Conservation (phyloP, 2,888 invertebrate genomes). For the Hedya salicella region DNA sequence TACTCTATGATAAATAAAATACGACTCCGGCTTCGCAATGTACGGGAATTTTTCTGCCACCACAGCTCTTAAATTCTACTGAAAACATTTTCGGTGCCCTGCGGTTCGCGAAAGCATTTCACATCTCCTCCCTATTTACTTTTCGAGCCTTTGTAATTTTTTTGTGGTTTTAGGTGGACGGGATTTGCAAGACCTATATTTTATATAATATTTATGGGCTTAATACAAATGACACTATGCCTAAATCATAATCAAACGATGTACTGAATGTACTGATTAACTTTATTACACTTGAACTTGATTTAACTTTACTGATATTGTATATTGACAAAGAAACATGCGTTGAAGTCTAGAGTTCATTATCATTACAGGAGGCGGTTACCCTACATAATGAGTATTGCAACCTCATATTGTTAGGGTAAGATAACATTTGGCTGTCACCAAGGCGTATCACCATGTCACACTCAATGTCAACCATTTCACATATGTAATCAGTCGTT, state of each 20-base stretch:
- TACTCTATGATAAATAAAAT: constrained; percentile 61
- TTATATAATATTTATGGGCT: constrained; percentile 16
- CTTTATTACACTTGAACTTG: neutral
- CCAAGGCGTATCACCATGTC: too few relatives aligned
- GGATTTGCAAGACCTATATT: constrained; percentile 19
- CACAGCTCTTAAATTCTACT: constrained; percentile 64
- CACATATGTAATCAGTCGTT: too few relatives aligned
- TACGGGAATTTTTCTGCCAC: constrained; percentile 64
- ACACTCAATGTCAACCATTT: too few relatives aligned
- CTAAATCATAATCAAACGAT: neutral
- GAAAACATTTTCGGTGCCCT: constrained; percentile 71
- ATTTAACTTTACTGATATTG: too few relatives aligned
- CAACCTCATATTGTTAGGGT: too few relatives aligned
- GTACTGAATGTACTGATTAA: neutral
- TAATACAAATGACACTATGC: neutral
- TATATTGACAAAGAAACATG: too few relatives aligned
- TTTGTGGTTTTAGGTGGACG: constrained; percentile 13
- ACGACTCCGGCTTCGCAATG: constrained; percentile 55
- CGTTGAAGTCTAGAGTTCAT: too few relatives aligned
- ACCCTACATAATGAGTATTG: too few relatives aligned
- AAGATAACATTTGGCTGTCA: too few relatives aligned
- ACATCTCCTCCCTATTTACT: constrained; percentile 62
- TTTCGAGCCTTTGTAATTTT: constrained; percentile 60
- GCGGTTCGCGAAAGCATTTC: constrained; percentile 67
- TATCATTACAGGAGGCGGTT: too few relatives aligned